Base-by-base conservation (phyloP, 2,113 vertebrate genomes). In the Xerus inauris region DNA sequence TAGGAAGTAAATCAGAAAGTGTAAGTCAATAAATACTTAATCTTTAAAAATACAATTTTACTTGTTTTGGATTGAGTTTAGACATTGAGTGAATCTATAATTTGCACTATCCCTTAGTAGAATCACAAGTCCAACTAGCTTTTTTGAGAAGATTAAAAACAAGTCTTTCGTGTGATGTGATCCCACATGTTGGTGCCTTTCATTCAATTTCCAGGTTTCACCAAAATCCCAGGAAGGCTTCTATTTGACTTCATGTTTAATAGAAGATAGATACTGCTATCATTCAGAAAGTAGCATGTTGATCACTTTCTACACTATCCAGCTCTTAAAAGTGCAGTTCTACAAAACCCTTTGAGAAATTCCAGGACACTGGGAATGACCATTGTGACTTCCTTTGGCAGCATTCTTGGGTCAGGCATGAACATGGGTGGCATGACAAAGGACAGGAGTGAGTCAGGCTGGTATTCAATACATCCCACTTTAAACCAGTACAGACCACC, bases 331-430 rank as follows among this genome's bases (percentile, higher is more conserved):
- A 94, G 38, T 83, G n/a, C 47, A 73, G 26, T 6, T 91, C 51
- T 92, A 71, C n/a, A 45, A 95, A 96, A 82, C 40, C 71, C 57
- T 90, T 96, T 94, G 76, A 81, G 24, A 75, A 82, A 91, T 80
- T 79, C 64, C 82, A 94, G 67, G 45, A 82, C 38, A 54, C 51
- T 87, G 91, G 91, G 88, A 96, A 86, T 94, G 88, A 45, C 82
- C 22, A 8, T 8, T 51, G 65, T 49, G 73, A 40, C 86, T 96
- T 96, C 72, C 80, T 90, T 91, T 73, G 72, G 62, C 28, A 89
- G 17, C 4, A 32, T 75, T 96, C 72, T 73, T 86, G 45, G 32
- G 57, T 51, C 57, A 80, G 42, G 69, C 51, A n/a, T 24, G 67
- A 62, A 62, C 51, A 32, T 16, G 62, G 62, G 72, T 82, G 47